Conservation (phyloP, 2,888 invertebrate species). For the Carterocephalus palaemon region DNA sequence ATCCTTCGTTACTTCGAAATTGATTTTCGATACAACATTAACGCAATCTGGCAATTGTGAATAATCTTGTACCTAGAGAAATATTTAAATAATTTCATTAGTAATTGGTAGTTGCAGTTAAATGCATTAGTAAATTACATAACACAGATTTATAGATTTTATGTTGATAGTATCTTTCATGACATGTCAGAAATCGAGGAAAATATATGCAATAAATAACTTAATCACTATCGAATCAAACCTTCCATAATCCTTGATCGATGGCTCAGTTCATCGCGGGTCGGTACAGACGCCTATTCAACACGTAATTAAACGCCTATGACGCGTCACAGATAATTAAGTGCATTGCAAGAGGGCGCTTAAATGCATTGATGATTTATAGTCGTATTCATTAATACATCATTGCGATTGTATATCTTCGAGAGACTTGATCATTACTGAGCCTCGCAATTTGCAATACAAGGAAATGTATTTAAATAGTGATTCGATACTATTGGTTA, state of each 20-base stretch:
- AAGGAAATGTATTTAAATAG: not conserved
- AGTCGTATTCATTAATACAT: conserved; percentile 17
- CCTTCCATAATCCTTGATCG: conserved; percentile 6
- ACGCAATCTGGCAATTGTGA: too few relatives aligned
- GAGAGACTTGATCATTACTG: too few relatives aligned
- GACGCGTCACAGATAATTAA: conserved; percentile 33
- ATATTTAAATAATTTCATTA: too few relatives aligned
- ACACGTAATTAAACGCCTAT: conserved; percentile 29
- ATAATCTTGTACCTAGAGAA: too few relatives aligned
- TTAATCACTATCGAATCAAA: not conserved
- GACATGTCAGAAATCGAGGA: conserved; percentile 5
- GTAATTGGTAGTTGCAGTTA: too few relatives aligned
- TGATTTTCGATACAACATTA: too few relatives aligned
- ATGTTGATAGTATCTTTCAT: too few relatives aligned
- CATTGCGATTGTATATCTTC: conserved; percentile 9
- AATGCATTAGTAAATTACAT: too few relatives aligned
- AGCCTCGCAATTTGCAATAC: too few relatives aligned
- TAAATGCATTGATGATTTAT: conserved; percentile 37
- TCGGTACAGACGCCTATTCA: conserved; percentile 22
- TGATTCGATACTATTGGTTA: too few relatives aligned
- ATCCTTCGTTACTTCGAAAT: too few relatives aligned
- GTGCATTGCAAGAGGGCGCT: conserved; percentile 31
- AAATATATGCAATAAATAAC: conserved; percentile 2
- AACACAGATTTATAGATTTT: too few relatives aligned
- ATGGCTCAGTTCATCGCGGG: conserved; percentile 10